Percentiles rank a stretch among this genome's conserved stretches.
Conservation (phyloP, 2,888 invertebrate genomes). For the Melanostoma scalare region DNA sequence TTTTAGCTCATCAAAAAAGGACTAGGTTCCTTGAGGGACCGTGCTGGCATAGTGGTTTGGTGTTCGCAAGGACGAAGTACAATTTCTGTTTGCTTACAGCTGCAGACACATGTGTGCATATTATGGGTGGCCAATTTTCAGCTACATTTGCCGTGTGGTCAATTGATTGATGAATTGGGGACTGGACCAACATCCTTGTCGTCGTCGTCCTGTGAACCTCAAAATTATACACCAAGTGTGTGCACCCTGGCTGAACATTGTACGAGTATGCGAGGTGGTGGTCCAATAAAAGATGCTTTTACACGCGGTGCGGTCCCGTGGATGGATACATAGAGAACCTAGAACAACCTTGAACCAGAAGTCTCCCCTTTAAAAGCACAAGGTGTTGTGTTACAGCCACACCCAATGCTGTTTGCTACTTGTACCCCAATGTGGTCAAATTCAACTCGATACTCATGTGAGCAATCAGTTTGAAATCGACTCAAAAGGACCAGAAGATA, state of each 20-base stretch:
- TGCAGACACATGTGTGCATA: conserved; percentile 67
- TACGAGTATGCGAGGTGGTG: conserved; percentile 15
- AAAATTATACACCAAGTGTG: conserved; percentile 42
- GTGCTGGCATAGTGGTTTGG: background rate
- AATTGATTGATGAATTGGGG: conserved; percentile 71
- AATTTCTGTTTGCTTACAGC: conserved; percentile 58
- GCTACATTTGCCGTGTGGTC: conserved; percentile 71
- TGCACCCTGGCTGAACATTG: background rate
- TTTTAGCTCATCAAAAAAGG: background rate
- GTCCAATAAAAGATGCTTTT: conserved; percentile 42
- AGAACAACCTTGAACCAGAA: conserved; percentile 56
- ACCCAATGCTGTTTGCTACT: conserved; percentile 2
- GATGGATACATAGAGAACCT: conserved; percentile 27
- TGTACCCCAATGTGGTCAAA: conserved; percentile 20
- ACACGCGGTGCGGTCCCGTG: conserved; percentile 33
- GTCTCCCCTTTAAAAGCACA: background rate
- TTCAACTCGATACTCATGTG: conserved; percentile 63
- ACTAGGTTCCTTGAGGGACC: conserved; percentile 30
- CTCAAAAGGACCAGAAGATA: background rate
- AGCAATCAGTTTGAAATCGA: conserved; percentile 67
- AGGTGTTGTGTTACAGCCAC: conserved; percentile 53
- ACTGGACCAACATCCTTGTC: conserved; percentile 29
- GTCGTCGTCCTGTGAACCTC: conserved; percentile 52
- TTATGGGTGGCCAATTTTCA: conserved; percentile 71
- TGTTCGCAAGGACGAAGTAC: conserved; percentile 19